phyloP scores from a whole-genome alignment of 2,113 vertebrate species.

The Talpa occidentalis region DNA sequence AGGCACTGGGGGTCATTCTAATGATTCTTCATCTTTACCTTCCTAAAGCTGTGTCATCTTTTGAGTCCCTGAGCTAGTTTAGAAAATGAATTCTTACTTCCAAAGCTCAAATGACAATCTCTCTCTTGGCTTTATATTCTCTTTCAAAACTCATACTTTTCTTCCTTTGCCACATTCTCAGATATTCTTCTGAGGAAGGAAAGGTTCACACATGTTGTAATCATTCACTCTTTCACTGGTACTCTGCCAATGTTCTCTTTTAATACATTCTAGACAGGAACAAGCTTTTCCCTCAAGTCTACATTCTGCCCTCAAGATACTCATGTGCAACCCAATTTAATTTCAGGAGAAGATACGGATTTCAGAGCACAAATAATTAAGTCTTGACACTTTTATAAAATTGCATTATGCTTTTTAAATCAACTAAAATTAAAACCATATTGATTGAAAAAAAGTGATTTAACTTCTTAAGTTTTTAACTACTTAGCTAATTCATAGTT shows the following conservation, averaged over 20 bases:
- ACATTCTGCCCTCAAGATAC: not conserved
- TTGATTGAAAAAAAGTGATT: not conserved
- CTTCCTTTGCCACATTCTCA: slow-evolving; percentile 2
- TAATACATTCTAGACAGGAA: slow-evolving; percentile 47
- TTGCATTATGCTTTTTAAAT: slow-evolving; percentile 2
- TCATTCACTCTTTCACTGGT: slow-evolving; percentile 16
- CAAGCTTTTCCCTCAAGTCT: slow-evolving; percentile 52
- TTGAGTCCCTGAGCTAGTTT: not conserved
- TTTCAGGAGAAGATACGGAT: not conserved
- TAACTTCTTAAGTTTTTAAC: slow-evolving; percentile 30
- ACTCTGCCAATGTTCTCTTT: slow-evolving; percentile 45
- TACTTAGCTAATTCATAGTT: not conserved
- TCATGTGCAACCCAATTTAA: not conserved
- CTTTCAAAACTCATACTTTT: slow-evolving; percentile 46
- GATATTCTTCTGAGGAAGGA: slow-evolving; percentile 6
- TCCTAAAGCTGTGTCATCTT: not conserved
- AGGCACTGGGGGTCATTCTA: not conserved
- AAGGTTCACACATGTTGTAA: slow-evolving; percentile 65
- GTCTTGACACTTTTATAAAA: not conserved
- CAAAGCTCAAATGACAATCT: not conserved
- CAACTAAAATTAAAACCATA: not conserved
- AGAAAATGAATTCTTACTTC: not conserved
- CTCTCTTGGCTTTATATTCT: slow-evolving; percentile 32
- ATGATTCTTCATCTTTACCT: not conserved
- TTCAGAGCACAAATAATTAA: slow-evolving; percentile 1